A percentile compares a stretch with the other conserved stretches of the same genome.
These are phyloP conservation scores for Eclectus roratus DNA, from an alignment of 2,113 vertebrate species.

Conservation along the genomic window DNA sequence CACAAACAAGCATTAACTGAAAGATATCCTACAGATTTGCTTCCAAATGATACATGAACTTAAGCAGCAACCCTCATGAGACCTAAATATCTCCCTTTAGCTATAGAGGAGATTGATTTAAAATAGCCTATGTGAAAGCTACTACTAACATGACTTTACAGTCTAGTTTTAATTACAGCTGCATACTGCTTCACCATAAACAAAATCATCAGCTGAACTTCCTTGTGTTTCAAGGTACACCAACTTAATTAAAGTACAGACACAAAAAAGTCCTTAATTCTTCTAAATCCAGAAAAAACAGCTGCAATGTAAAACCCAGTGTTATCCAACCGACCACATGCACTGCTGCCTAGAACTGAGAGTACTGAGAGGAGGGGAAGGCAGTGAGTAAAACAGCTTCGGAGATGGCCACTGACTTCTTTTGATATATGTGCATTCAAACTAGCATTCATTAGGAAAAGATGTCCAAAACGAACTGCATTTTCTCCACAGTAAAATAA, in stretches of 20 bases:
- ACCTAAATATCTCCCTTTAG: background rate
- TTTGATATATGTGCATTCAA: background rate
- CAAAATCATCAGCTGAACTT: background rate
- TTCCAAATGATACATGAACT: background rate
- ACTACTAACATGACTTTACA: background rate
- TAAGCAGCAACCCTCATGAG: rapidly evolving
- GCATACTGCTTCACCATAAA: background rate
- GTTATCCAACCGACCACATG: background rate
- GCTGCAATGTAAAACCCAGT: background rate
- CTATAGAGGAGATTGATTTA: background rate
- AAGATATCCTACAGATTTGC: background rate
- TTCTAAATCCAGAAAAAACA: background rate
- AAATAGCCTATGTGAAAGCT: background rate
- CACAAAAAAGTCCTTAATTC: background rate
- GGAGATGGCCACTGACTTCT: background rate
- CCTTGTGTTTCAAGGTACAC: background rate
- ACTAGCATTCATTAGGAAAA: background rate
- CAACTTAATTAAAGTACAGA: background rate
- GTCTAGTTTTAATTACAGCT: background rate
- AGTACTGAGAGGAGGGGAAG: background rate
- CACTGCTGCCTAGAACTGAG: background rate
- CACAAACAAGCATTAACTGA: background rate
- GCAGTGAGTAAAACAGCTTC: background rate
- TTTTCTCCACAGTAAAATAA: background rate
- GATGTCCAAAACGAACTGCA: rapidly evolving